Percentiles rank a stretch among this genome's conserved stretches.
These are phyloP conservation scores for Hassar affinis DNA, from an alignment of 2,113 vertebrate species.

Conservation along the genomic window DNA sequence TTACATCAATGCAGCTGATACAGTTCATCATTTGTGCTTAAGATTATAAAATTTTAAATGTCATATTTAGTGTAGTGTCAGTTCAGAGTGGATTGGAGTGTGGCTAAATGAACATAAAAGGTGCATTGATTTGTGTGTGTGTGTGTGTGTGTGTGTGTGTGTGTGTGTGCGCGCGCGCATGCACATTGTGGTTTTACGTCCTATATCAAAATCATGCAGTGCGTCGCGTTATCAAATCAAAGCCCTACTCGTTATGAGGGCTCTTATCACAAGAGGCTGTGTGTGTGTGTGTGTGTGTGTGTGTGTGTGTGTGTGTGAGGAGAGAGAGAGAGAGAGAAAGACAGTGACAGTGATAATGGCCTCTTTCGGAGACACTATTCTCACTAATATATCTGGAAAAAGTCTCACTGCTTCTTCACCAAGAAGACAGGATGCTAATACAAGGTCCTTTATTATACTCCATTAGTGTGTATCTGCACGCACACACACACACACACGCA, in stretches of 20 bases:
- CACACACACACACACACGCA: conserved; percentile 7
- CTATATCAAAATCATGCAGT: conserved; percentile 15
- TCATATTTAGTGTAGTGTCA: not conserved
- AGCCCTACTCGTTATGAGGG: conserved; percentile 2
- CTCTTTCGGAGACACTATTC: conserved; percentile 27
- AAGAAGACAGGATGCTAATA: conserved; percentile 31
- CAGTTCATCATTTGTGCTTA: not conserved
- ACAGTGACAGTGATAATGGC: conserved; percentile 41
- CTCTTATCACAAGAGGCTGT: conserved; percentile 26
- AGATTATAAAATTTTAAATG: not conserved
- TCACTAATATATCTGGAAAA: conserved; percentile 44
- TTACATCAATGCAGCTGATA: not conserved
- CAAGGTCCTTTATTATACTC: conserved; percentile 28
- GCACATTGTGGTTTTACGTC: not conserved
- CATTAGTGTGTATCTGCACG: not conserved
- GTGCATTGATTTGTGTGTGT: not conserved
- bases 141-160: not conserved
- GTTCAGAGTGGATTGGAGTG: not conserved
- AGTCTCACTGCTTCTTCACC: conserved; percentile 10
- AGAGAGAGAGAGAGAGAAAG: not conserved
- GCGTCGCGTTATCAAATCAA: conserved; percentile 20
- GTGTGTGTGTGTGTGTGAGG: not conserved
- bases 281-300: conserved; percentile 56
- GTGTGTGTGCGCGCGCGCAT: not conserved
- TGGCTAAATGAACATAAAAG: not conserved